Evolutionary conservation across 2,113 vertebrate species (phyloP).

Genomic region (Taurulus bubalis): DNA sequence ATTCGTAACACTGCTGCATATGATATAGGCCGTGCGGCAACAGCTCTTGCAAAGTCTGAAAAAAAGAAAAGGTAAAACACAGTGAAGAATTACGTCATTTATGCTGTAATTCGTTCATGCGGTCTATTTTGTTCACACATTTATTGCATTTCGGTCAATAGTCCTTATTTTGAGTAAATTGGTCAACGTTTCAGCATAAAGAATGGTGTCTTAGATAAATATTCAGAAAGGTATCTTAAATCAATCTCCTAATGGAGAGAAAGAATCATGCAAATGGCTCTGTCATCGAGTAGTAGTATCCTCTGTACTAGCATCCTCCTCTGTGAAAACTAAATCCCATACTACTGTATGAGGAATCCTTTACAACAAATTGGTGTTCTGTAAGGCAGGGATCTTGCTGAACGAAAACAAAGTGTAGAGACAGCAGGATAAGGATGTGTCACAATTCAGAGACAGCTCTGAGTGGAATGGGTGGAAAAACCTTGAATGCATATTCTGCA

Average conservation of each 20-base stretch:
- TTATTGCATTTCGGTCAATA: neutral
- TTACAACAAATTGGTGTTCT: neutral
- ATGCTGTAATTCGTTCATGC: neutral
- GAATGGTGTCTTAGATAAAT: neutral
- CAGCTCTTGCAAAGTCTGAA: slow-evolving; percentile 86
- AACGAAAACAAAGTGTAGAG: slow-evolving; percentile 10
- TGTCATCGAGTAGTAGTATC: neutral
- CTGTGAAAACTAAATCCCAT: neutral
- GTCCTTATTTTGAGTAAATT: neutral
- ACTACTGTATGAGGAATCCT: slow-evolving; percentile 3
- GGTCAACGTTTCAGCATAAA: neutral
- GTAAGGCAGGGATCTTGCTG: neutral
- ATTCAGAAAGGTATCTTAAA: neutral
- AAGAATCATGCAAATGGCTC: neutral
- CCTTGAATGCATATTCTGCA: neutral
- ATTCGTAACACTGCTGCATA: slow-evolving; percentile 91
- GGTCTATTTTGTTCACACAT: neutral
- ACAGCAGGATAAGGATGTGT: slow-evolving; percentile 17
- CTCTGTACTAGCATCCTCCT: neutral
- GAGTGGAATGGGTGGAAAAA: neutral
- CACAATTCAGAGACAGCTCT: slow-evolving; percentile 7
- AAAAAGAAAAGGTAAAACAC: neutral
- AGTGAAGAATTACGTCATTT: neutral
- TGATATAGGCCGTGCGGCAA: slow-evolving; percentile 86
- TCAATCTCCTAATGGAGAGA: neutral